A percentile compares a stretch with the other conserved stretches of the same genome.
Evolutionary conservation across 2,113 vertebrate species (phyloP).

Genomic region (Holacanthus passer): DNA sequence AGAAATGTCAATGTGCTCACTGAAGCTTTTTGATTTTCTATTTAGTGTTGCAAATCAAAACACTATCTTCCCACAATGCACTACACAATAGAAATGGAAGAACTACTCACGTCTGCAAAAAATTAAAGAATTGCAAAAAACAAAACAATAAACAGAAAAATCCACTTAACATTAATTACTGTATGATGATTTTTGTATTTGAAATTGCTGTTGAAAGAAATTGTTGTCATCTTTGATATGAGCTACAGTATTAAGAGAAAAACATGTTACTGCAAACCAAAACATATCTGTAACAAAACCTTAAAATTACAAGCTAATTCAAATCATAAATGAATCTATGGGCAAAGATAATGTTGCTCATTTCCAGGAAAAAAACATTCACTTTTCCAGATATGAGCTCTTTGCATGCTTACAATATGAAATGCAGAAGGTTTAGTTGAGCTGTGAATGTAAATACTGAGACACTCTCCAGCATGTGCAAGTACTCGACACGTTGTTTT

Average conservation of each 20-base stretch:
- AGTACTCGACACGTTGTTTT: constrained; percentile 7
- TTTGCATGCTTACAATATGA: not conserved
- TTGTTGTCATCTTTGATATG: too few species aligned
- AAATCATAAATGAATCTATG: not conserved
- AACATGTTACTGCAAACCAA: not conserved
- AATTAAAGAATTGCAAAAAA: too few species aligned
- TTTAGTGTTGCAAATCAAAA: too few species aligned
- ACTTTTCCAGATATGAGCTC: not conserved
- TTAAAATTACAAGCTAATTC: not conserved
- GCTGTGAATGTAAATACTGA: constrained; percentile 34
- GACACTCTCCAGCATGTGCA: not conserved
- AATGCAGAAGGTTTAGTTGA: not conserved
- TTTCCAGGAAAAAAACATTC: not conserved
- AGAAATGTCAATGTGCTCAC: too few species aligned
- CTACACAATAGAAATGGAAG: too few species aligned
- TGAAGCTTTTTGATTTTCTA: too few species aligned
- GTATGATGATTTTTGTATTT: too few species aligned
- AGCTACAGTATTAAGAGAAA: too few species aligned
- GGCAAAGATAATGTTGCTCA: not conserved
- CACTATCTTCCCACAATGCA: not conserved
- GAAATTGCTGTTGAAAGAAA: too few species aligned
- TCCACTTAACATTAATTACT: too few species aligned
- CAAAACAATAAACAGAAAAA: too few species aligned
- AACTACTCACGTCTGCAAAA: too few species aligned
- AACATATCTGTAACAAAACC: not conserved